A percentile compares a stretch with the other conserved stretches of the same genome.
Evolutionary conservation across 1,140 invertebrate genomes (phyloP).

Genomic region (Steinernema feltiae): DNA sequence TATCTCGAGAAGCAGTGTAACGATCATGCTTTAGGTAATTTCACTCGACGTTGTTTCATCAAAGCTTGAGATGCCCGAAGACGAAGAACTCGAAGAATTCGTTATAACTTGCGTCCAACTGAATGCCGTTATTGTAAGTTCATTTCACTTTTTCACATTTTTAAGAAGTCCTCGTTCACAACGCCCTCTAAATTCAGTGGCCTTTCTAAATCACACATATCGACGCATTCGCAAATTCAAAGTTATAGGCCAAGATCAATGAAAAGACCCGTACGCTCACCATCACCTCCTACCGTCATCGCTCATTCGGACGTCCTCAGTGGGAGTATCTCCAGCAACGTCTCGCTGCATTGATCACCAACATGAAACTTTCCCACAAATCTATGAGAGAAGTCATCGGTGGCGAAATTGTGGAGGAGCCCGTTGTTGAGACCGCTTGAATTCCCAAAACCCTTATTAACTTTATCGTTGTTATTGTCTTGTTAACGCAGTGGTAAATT

Average conservation of each 20-base stretch:
- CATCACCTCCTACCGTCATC: conserved; percentile 47
- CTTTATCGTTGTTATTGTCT: background rate
- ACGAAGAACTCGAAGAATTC: conserved; percentile 51
- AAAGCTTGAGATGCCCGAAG: conserved; percentile 44
- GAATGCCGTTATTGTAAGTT: conserved; percentile 51
- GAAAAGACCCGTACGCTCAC: conserved; percentile 41
- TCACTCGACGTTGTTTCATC: conserved; percentile 32
- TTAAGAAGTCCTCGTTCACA: background rate
- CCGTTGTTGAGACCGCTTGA: background rate
- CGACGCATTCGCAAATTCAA: background rate
- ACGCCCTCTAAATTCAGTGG: background rate
- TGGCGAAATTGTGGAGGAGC: background rate
- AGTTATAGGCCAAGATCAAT: conserved; percentile 54
- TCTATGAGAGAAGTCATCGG: background rate
- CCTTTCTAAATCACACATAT: background rate
- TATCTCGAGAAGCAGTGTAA: no score
- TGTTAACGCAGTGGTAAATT: conserved; percentile 4
- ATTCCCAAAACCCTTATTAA: background rate
- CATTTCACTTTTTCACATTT: conserved; percentile 2
- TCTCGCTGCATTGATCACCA: background rate
- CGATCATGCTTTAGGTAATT: conserved; percentile 38
- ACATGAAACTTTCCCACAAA: background rate
- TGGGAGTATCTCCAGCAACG: conserved; percentile 44
- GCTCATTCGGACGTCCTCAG: conserved; percentile 47
- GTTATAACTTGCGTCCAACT: conserved; percentile 55